These are phyloP conservation scores for Pluvialis apricaria DNA, from an alignment of 2,113 vertebrate genomes.

Conservation along the genomic window DNA sequence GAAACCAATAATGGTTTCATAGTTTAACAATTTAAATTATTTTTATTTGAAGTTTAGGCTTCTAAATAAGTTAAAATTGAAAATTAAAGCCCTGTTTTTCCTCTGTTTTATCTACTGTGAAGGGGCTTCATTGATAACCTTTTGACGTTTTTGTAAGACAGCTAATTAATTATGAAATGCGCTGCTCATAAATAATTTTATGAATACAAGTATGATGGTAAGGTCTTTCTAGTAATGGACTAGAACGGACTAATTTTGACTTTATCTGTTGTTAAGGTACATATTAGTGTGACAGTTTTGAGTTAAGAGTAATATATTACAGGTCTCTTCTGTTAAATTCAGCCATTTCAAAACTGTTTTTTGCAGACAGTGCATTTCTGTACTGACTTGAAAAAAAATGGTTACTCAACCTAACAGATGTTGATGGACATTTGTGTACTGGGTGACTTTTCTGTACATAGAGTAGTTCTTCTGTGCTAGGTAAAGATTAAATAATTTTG, in stretches of 20 bases:
- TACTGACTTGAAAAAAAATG: neutral
- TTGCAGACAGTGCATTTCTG: neutral
- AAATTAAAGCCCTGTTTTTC: neutral
- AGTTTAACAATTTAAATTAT: neutral
- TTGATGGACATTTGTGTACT: neutral
- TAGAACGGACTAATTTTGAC: neutral
- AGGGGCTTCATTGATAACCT: neutral
- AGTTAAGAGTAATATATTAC: neutral
- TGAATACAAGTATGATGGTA: neutral
- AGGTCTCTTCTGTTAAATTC: neutral
- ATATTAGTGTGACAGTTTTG: neutral
- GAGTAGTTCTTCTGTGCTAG: neutral
- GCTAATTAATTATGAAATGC: neutral
- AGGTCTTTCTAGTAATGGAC: neutral
- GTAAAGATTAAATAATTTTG: neutral
- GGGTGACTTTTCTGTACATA: neutral
- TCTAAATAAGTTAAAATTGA: neutral
- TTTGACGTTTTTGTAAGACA: neutral
- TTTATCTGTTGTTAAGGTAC: neutral
- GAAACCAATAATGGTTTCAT: neutral
- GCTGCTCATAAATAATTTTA: neutral
- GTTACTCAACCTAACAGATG: neutral
- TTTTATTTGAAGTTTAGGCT: neutral
- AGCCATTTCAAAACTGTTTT: neutral
- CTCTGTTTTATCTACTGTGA: neutral